Evolutionary conservation across 2,888 invertebrate genomes (phyloP), one percentile per base, ranked within the genome.

Genomic region (Chloromyia formosa): DNA sequence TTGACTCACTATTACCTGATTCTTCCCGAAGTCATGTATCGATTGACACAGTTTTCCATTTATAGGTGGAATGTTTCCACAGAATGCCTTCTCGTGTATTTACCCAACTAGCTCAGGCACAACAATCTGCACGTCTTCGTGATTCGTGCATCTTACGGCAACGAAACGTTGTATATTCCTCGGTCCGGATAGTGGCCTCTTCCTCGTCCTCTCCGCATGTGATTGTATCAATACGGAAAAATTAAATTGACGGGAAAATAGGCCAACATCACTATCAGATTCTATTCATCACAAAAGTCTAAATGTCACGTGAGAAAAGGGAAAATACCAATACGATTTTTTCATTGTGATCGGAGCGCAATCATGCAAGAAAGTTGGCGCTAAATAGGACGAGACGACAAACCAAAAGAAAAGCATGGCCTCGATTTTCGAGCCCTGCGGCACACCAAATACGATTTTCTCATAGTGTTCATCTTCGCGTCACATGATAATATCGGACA

Each of bases 11-110:
- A 60, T 20, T 27, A 27, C 27, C 22, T 22, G 23, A 23, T 27
- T 60, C 20, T 60, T 20, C 60, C 27, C 60, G 23, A n/a, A 18
- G 40, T 18, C 62, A 40, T 62, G 62, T 62, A 62, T 62, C 40
- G 62, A 62, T 62, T 62, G 62, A 62, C 62, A 62, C 62, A 62
- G 62, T 62, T 62, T 62, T 62, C 62, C 40, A 16, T 62, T 62
- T 62, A 62, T 62, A 62, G 62, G 40, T 62, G 40, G 40, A 62
- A 62, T 12, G 27, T 62, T 62, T 62, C 35, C 62, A 35, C 62
- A 62, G 40, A 40, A 12, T 49, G 12, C 12, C 4, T n/a, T n/a
- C 10, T 49, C 12, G 10, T 49, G 7, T 35, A 35, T 35, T 7
- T 7, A 35, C 27, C 27, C 7, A 7, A 7, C 27, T 35, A 7